These are phyloP conservation scores for Carduelis carduelis DNA, from an alignment of 2,797 vertebrate genomes.

Conservation along the genomic window DNA sequence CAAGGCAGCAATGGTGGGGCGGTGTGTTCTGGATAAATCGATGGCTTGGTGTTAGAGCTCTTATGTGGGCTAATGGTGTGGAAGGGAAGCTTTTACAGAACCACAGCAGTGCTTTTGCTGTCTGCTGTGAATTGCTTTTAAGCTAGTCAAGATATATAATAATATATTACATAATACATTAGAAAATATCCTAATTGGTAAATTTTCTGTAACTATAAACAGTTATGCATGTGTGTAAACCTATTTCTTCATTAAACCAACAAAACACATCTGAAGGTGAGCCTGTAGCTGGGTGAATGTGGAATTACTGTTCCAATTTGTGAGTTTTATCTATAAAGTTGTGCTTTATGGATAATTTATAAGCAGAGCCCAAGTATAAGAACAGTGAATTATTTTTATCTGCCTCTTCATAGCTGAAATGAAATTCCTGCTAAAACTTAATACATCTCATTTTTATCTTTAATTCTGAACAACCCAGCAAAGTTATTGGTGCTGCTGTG, in stretches of 20 bases:
- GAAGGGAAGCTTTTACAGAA: slow-evolving; percentile 2
- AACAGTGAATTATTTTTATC: not conserved
- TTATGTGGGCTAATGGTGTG: not conserved
- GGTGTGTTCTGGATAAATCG: not conserved
- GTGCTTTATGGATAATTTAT: not conserved
- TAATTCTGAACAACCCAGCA: not conserved
- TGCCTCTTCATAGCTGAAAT: not conserved
- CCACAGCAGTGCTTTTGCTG: not conserved
- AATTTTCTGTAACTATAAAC: not conserved
- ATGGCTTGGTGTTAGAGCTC: not conserved
- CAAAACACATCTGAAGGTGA: not conserved
- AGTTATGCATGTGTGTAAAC: not conserved
- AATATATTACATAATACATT: not conserved
- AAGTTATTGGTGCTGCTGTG: not conserved
- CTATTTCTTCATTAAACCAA: not conserved
- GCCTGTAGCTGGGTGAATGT: not conserved
- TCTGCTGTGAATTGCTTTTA: not conserved
- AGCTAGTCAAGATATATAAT: not conserved
- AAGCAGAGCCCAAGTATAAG: not conserved
- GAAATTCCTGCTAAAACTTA: not conserved
- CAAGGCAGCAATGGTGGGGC: not conserved
- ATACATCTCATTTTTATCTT: not conserved
- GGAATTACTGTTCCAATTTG: not conserved
- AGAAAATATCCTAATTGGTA: not conserved
- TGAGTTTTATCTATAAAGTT: not conserved